Evolutionary conservation across 1,140 invertebrate genomes (phyloP).

Genomic region (Zeugodacus cucurbitae): DNA sequence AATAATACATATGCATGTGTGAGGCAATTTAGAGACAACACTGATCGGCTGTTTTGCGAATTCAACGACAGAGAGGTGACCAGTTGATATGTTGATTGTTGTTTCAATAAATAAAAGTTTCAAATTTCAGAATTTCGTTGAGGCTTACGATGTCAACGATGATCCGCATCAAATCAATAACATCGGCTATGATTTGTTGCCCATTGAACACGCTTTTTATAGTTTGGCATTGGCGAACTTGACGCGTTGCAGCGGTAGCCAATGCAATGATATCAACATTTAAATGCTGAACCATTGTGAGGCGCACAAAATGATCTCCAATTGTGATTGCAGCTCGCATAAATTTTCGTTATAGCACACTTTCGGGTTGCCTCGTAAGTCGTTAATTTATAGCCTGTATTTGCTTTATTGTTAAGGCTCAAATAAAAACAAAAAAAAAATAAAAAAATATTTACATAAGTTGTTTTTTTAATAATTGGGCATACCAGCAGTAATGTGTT

Average conservation of each 20-base stretch:
- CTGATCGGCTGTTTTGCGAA: constrained; percentile 78
- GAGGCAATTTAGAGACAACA: constrained; percentile 69
- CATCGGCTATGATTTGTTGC: constrained; percentile 68
- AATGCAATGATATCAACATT: constrained; percentile 46
- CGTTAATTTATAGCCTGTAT: no score
- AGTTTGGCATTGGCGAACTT: constrained; percentile 55
- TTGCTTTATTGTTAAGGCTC: background rate
- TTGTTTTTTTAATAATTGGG: background rate
- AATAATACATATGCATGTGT: constrained; percentile 89
- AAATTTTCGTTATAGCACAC: background rate
- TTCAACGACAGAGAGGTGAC: constrained; percentile 79
- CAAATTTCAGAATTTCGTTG: constrained; percentile 73
- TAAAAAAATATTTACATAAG: background rate
- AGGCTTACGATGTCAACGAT: constrained; percentile 75
- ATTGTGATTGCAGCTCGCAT: background rate
- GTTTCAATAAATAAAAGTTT: background rate
- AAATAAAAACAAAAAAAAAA: background rate
- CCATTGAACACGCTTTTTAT: constrained; percentile 58
- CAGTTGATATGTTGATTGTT: background rate
- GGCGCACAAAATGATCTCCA: background rate
- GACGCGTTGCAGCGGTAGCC: constrained; percentile 51
- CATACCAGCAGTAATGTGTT: no score
- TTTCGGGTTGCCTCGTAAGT: no score
- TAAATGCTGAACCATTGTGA: background rate
- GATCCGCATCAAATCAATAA: constrained; percentile 81